A percentile compares a stretch with the other conserved stretches of the same genome.
Evolutionary conservation across 2,797 vertebrate species (phyloP).

Genomic region (Alectoris magna): DNA sequence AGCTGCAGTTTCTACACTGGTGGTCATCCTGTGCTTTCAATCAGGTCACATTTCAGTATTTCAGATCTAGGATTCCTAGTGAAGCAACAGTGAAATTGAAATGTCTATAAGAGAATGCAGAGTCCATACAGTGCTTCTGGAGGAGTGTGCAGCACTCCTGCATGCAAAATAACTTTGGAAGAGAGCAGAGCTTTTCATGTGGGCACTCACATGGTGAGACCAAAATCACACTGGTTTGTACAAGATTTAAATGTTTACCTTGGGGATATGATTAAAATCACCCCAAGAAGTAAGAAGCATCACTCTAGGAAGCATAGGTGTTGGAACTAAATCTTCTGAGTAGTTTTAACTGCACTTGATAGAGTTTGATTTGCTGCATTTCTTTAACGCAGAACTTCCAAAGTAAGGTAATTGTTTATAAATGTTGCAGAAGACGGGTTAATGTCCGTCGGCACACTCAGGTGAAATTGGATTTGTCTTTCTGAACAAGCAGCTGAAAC

Average conservation of each 20-base stretch:
- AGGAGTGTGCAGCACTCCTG: neutral
- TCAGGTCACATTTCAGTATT: neutral
- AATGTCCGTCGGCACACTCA: neutral
- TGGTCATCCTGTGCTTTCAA: neutral
- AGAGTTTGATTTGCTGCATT: neutral
- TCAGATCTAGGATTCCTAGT: neutral
- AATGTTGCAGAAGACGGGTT: slow-evolving; percentile 28
- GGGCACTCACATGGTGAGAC: neutral
- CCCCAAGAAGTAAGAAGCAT: neutral
- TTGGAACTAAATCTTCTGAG: neutral
- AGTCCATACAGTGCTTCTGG: neutral
- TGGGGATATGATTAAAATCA: neutral
- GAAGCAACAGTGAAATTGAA: neutral
- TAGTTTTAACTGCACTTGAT: neutral
- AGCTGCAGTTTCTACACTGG: neutral
- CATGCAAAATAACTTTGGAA: neutral
- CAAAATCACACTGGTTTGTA: neutral
- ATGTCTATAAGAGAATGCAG: neutral
- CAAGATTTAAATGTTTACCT: neutral
- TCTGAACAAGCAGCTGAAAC: slow-evolving; percentile 19
- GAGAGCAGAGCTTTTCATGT: neutral
- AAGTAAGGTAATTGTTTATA: slow-evolving; percentile 2
- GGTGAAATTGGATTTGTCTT: neutral
- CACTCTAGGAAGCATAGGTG: neutral
- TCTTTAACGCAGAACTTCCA: neutral